Evolutionary conservation across 2,888 invertebrate species (phyloP), one percentile per base, ranked within the genome.

Genomic region (Salticus scenicus): DNA sequence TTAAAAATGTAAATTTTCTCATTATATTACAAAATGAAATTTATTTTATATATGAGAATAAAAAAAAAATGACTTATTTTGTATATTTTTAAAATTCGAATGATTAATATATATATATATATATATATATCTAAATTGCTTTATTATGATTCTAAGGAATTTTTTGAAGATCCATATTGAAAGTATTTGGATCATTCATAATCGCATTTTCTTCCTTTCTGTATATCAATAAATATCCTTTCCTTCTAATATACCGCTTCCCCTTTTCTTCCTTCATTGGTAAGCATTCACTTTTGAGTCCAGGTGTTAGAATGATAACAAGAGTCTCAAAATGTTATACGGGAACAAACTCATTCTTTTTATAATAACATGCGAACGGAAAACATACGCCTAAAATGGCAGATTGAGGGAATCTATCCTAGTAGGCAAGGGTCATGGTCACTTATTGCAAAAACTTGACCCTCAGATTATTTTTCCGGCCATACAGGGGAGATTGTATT

Each of bases 291-390:
- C 1, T 5, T 7, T 24, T 24, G 2, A 5, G 57, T 24, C 81
- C 81, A 81, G 81, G 81, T 81, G 81, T 64, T 51, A 20, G 71
- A 84, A 84, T 67, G 77, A 83, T 41, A 77, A 82, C 82, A 76
- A 83, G 76, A 64, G 71, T 20, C 67, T 51, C 14, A 76, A 70
- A 63, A 77, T 57, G 57, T 77, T 78, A 73, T 67, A 69, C 77
- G 71, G 73, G 83, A 78, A 77, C 77, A 78, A 84, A 77, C 66
- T 72, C 69, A 76, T 82, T 76, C 83, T 66, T 74, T 64, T 57
- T 63, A n/a, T 41, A 64, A 24, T 28, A 69, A 69, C 63, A 41
- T 28, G 24, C 24, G 27, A 14, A 24, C 69, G 8, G 8, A 37
- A 41, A 24, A 70, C 31, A 12, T 70, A 24, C 14, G 27, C 20